These are phyloP conservation scores for Chelonus formosanus DNA, from an alignment of 2,888 invertebrate genomes.

Conservation along the genomic window DNA sequence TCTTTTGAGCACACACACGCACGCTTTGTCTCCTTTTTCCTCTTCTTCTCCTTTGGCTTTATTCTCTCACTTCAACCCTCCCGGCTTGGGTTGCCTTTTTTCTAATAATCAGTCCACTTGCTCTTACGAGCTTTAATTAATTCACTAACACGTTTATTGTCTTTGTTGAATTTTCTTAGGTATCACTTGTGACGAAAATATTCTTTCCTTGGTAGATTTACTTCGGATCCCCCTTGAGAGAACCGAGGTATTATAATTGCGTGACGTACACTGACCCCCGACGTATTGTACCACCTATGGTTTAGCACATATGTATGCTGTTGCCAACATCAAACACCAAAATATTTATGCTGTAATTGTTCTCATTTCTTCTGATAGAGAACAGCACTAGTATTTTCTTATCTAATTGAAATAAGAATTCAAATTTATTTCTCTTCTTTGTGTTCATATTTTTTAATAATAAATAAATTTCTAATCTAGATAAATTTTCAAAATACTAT, in stretches of 20 bases:
- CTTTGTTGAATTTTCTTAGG: neutral
- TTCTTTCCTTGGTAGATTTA: slow-evolving; percentile 31
- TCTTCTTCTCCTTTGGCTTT: neutral
- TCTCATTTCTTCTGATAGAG: too few species aligned
- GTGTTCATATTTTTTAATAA: too few species aligned
- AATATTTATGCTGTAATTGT: too few species aligned
- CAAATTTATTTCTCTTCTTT: too few species aligned
- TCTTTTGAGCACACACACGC: slow-evolving; percentile 22
- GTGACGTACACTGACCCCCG: slow-evolving; percentile 62
- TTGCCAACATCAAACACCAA: neutral
- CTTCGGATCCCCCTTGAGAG: slow-evolving; percentile 11
- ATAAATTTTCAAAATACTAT: too few species aligned
- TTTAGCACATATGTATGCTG: neutral
- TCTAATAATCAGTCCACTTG: slow-evolving; percentile 4
- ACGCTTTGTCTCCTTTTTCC: slow-evolving; percentile 21
- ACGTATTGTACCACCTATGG: slow-evolving; percentile 33
- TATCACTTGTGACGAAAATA: too few species aligned
- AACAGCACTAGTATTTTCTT: too few species aligned
- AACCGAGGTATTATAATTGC: slow-evolving; percentile 51
- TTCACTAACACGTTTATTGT: neutral
- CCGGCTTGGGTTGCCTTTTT: slow-evolving; percentile 16
- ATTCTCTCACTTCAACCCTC: slow-evolving; percentile 22
- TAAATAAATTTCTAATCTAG: too few species aligned
- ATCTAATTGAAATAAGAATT: too few species aligned
- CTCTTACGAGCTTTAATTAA: slow-evolving; percentile 1